Base-by-base conservation (phyloP, 2,113 vertebrate species). In the Rutilus rutilus region DNA sequence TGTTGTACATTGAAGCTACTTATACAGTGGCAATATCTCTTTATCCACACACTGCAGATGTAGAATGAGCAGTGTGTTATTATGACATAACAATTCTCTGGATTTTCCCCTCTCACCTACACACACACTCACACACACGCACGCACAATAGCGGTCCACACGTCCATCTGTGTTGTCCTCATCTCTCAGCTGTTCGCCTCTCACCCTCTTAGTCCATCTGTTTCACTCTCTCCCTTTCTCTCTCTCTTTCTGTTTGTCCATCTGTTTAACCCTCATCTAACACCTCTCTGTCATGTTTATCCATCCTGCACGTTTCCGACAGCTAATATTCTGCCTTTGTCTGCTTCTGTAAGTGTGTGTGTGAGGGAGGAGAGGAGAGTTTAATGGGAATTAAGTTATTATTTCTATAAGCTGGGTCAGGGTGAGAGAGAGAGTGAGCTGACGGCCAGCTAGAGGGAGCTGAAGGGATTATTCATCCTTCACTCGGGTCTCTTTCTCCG, bases 391-490 rank as follows among this genome's bases (percentile, higher is more conserved):
- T 86, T 45, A 86, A 80, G 77, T 45, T 79, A 60, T 85, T 69
- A 80, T 59, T 71, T 78, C 50, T 81, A 33, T 33, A 57, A 79
- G 76, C 45, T 45, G 77, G 85, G 85, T 86, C 84, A 86, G 84
- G 50, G 76, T 33, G 62, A 27, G 60, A 78, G 30, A 82, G 54
- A 57, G 54, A 47, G 39, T 11, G 50, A 79, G 76, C 50, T 77
- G 47, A 71, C 27, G 76, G 64, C 62, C 84, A 80, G 84, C 64
- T 33, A 80, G 64, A 73, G 47, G 36, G 15, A 80, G 77, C 77
- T 80, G 85, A 86, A 60, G 77, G 78, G 85, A 86, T 86, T 74
- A 86, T 73, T 54, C 77, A 77, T 64, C 78, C 85, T 59, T 86
- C 85, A 81, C 50, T 80, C 19, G 19, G 27, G 27, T 47, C 80